Percentiles rank a stretch among this genome's conserved stretches.
These are phyloP conservation scores for Isurus oxyrinchus DNA, from an alignment of 2,113 vertebrate genomes.

Conservation along the genomic window DNA sequence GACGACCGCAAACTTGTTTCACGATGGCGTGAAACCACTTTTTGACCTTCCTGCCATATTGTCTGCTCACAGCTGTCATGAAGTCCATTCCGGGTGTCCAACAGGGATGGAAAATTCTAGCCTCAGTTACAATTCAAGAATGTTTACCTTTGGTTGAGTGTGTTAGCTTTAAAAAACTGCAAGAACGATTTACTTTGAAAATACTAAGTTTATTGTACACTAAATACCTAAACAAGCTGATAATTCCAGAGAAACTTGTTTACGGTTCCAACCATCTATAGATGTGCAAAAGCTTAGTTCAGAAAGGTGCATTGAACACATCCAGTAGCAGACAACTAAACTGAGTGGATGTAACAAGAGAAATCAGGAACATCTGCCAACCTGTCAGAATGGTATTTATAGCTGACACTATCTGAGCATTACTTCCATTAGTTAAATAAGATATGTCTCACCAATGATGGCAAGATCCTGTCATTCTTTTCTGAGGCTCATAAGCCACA, in stretches of 20 bases:
- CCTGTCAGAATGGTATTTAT: slow-evolving; percentile 20
- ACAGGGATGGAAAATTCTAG: no score
- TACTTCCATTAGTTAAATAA: slow-evolving; percentile 20
- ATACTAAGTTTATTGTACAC: neutral
- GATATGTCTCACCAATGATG: neutral
- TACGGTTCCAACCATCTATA: no score
- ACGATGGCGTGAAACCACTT: no score
- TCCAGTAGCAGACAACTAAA: neutral
- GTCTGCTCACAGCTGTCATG: no score
- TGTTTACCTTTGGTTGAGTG: neutral
- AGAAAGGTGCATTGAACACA: neutral
- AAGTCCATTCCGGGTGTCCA: no score
- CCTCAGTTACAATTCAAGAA: neutral
- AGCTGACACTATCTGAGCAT: neutral
- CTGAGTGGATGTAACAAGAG: neutral
- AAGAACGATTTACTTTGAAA: neutral
- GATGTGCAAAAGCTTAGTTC: neutral
- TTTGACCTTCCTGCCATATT: no score
- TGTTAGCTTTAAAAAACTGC: neutral
- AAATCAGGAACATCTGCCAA: neutral
- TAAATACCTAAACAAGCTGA: neutral
- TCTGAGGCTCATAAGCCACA: neutral
- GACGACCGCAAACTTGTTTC: no score
- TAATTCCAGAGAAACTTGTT: neutral
- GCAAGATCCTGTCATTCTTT: neutral